Base-by-base conservation (phyloP, 1,140 invertebrate genomes). In the Vanessa atalanta region DNA sequence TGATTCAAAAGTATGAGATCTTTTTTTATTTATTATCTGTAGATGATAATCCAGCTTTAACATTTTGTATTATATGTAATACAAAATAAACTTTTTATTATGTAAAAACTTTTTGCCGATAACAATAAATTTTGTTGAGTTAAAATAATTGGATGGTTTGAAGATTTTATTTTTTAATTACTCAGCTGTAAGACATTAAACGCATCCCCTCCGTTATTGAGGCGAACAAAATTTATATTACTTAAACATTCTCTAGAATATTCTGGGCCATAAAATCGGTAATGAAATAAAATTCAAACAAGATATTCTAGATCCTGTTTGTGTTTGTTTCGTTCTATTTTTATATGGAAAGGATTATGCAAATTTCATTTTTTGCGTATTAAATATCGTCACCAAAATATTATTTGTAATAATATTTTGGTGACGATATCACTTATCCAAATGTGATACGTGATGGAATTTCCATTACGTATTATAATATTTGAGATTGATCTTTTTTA, bases 161-260 rank as follows among this genome's bases (percentile, higher is more conserved):
- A 55, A 53, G 43, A 69, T 61, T 57, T 69, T 48, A 61, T 53
- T 69, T 55, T 47, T 26, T 69, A 69, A 69, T 69, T 69, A 61
- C 53, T 69, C 67, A 69, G 67, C 67, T 26, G 47, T 60, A 69
- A 61, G 53, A 69, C 67, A 57, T 60, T 60, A 69, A 69, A 60
- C 55, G 60, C 67, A 69, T 60, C 55, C 67, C 43, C 55, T 51
- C 67, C 11, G 55, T 69, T 69, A 61, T 48, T 69, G 61, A 69
- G 47, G 43, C 31, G 16, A 53, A 23, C 7, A 47, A 61, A 69
- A 69, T 69, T 69, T 69, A 69, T 69, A 60, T 43, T 55, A 43
- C 65, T 67, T 55, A 67, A 55, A 67, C 1, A 26, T 57, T 57
- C 23, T 57, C 20, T 26, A 57, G 9, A 57, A 57, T 26, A 57